Evolutionary conservation across 2,113 vertebrate species (phyloP), one percentile per base, ranked within the genome.

Genomic region (Mesocricetus auratus): DNA sequence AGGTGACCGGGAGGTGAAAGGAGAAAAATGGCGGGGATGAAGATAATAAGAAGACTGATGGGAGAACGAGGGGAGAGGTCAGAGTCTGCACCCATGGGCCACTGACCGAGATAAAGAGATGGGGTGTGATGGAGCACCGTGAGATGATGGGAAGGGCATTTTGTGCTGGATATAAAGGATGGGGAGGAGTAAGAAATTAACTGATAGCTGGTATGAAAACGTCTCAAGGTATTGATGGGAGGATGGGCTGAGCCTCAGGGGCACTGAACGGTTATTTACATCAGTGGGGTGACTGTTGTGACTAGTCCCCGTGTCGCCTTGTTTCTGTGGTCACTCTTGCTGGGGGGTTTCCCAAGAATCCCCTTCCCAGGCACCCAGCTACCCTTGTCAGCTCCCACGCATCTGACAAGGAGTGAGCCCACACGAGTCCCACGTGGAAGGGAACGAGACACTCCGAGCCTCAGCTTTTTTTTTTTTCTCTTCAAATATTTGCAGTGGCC

Each of bases 1-100:
- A 97, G 96, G 96, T 97, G 96, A 98, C 90, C 50, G 94, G 94
- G 93, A 98, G 96, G 96, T 95, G 94, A 97, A 91, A 88, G 88
- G 85, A 94, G 94, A 96, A 68, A 33, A 89, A 94, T 89, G 94
- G 90, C 29, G 7, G 75, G 62, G 85, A 89, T 91, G 90, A 73
- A 94, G 94, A 96, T 95, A 81, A 94, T 86, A 87, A 85, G 95
- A 88, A 96, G 96, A 93, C 64, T 53, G 94, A 97, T 71, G 78
- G 96, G 87, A 91, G 73, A 86, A 88, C 16, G 66, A 87, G 66
- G 53, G 91, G 92, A 88, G 90, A 96, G 95, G 96, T 94, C 94
- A 92, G 71, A 39, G 77, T 22, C 7, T 1, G 64, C 4, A 7
- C 71, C n/a, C 39, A 64, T 13, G 78, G 93, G 86, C 86, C 87